Evolutionary conservation across 2,888 invertebrate genomes (phyloP).

Genomic region (Pyrochroa serraticornis): DNA sequence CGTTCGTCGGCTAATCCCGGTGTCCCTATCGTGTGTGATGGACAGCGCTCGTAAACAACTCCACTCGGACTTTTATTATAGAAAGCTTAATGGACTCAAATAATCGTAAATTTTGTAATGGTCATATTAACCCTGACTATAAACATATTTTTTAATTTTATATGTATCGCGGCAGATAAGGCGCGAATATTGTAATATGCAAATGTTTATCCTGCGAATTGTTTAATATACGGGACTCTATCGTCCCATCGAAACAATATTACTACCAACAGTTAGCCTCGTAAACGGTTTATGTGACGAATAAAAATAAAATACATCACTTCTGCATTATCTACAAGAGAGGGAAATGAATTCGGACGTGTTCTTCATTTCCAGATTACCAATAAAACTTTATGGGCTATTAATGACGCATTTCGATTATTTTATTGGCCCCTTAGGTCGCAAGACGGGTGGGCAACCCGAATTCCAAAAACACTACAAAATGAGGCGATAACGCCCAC

Average conservation of each 20-base stretch:
- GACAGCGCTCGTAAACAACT: slow-evolving; percentile 47
- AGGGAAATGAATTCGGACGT: slow-evolving; percentile 19
- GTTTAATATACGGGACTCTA: slow-evolving; percentile 15
- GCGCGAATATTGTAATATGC: slow-evolving; percentile 21
- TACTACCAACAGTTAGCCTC: slow-evolving; percentile 4
- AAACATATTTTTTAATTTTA: slow-evolving; percentile 31
- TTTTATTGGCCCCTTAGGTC: slow-evolving; percentile 7
- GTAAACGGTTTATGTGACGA: slow-evolving; percentile 20
- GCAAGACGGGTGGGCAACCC: no score
- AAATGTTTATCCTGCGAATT: slow-evolving; percentile 14
- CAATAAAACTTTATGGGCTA: slow-evolving; percentile 25
- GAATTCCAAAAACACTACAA: no score
- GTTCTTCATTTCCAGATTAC: slow-evolving; percentile 8
- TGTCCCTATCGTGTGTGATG: slow-evolving; percentile 38
- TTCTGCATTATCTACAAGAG: slow-evolving; percentile 26
- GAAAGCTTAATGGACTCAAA: slow-evolving; percentile 49
- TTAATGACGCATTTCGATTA: slow-evolving; percentile 17
- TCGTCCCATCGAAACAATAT: no score
- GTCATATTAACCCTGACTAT: slow-evolving; percentile 41
- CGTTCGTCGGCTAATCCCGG: slow-evolving; percentile 29
- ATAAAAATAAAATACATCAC: slow-evolving; percentile 33
- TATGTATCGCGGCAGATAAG: slow-evolving; percentile 10
- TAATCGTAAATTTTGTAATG: slow-evolving; percentile 49
- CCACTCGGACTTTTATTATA: slow-evolving; percentile 49
- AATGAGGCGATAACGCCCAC: no score